These are phyloP conservation scores for Caenorhabditis sp. DNA, from an alignment of 2,888 invertebrate genomes.

Conservation along the genomic window DNA sequence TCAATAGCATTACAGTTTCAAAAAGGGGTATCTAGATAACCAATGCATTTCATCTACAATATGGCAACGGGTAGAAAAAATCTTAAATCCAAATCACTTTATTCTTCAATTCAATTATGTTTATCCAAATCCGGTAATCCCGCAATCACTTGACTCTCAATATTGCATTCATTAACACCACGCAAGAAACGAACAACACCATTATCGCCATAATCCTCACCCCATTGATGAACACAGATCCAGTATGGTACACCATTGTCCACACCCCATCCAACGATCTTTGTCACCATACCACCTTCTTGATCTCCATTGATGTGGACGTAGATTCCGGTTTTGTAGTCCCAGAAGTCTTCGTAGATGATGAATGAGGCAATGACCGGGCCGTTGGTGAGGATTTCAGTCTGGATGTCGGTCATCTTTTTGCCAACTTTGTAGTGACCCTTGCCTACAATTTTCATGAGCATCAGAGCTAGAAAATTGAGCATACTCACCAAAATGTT, in stretches of 20 bases:
- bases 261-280: conserved; percentile 41
- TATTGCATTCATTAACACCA: conserved; percentile 39
- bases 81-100: too few relatives aligned
- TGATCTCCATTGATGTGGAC: conserved; percentile 32
- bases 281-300: conserved; percentile 41
- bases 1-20: too few relatives aligned
- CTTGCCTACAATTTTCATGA: conserved; percentile 16
- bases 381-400: conserved; percentile 35
- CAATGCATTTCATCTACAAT: not conserved
- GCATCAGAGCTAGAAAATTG: too few relatives aligned
- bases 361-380: conserved; percentile 37
- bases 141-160: conserved; percentile 38
- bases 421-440: conserved; percentile 34
- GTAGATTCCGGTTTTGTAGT: conserved; percentile 37
- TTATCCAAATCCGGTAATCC: conserved; percentile 31
- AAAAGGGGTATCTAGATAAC: too few relatives aligned
- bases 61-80: not conserved
- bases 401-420: conserved; percentile 38
- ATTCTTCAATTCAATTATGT: conserved; percentile 20
- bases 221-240: conserved; percentile 41
- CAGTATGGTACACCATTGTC: conserved; percentile 39
- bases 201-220: conserved; percentile 34
- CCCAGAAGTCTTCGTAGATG: conserved; percentile 39
- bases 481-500: conserved; percentile 19
- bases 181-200: conserved; percentile 19